phyloP scores from a whole-genome alignment of 2,113 vertebrate genomes.

The Pogona vitticeps region DNA sequence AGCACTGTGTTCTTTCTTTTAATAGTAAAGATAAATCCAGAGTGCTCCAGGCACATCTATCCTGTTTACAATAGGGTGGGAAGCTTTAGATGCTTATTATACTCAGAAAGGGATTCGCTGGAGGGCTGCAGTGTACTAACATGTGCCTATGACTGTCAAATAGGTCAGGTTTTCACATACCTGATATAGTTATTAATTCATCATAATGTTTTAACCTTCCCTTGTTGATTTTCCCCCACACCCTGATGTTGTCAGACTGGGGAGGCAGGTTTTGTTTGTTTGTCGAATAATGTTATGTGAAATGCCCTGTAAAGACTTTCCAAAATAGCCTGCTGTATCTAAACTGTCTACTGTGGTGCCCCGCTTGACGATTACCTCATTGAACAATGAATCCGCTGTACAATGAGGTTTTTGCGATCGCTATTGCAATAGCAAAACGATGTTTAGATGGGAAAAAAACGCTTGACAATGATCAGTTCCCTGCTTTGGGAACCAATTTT shows the following conservation, averaged over 20 bases:
- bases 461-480: too few species aligned
- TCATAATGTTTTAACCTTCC: not conserved
- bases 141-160: not conserved
- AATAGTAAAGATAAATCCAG: conserved; percentile 28
- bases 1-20: conserved; percentile 32
- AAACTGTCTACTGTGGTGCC: too few species aligned
- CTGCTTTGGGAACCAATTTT: too few species aligned
- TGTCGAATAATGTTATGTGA: rapidly evolving
- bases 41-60: not conserved
- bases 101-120: not conserved
- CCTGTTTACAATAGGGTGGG: not conserved
- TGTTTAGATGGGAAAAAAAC: too few species aligned
- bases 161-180: not conserved
- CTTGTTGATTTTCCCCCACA: not conserved
- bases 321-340: not conserved
- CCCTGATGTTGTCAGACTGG: rapidly evolving
- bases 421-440: too few species aligned
- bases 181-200: not conserved
- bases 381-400: too few species aligned
- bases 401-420: too few species aligned
- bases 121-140: not conserved
- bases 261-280: not conserved
- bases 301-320: rapidly evolving
- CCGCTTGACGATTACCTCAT: too few species aligned
- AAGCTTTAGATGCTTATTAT: not conserved